Conservation (phyloP, 1,140 invertebrate genomes). For the Bilobella aurantiaca region DNA sequence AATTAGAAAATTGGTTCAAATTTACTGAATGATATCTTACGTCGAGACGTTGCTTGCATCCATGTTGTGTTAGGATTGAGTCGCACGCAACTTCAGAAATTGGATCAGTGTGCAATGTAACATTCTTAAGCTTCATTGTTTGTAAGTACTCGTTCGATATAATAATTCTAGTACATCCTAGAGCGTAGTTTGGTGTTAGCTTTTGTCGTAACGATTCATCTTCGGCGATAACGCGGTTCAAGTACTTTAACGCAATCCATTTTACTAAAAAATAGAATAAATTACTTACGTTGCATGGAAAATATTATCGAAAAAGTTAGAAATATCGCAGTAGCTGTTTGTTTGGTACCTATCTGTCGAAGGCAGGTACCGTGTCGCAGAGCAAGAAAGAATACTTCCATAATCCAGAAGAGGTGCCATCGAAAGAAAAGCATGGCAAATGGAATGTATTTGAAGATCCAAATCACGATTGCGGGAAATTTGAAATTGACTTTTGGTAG, state of each 20-base stretch:
- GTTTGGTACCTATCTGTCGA: too few relatives aligned
- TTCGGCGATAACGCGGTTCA: not conserved
- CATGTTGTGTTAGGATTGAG: too few relatives aligned
- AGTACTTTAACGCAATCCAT: not conserved
- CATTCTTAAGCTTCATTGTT: not conserved
- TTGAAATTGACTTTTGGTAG: not conserved
- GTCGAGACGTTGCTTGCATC: too few relatives aligned
- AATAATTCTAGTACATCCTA: not conserved
- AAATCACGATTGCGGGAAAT: too few relatives aligned
- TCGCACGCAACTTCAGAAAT: not conserved
- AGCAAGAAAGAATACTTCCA: too few relatives aligned
- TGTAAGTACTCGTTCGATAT: not conserved
- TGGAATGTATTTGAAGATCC: constrained; percentile 6
- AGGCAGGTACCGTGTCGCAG: too few relatives aligned
- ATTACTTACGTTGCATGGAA: too few relatives aligned
- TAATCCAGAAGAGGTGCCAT: not conserved
- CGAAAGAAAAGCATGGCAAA: not conserved
- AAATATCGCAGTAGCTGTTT: too few relatives aligned
- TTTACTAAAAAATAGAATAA: too few relatives aligned
- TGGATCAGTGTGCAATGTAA: not conserved
- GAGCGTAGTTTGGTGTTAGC: not conserved
- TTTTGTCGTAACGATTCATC: not conserved
- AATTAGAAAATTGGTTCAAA: too few relatives aligned
- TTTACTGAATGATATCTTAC: too few relatives aligned
- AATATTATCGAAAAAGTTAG: too few relatives aligned